These are phyloP conservation scores for Hoplodrina ambigua DNA, from an alignment of 2,888 invertebrate species.

Conservation along the genomic window DNA sequence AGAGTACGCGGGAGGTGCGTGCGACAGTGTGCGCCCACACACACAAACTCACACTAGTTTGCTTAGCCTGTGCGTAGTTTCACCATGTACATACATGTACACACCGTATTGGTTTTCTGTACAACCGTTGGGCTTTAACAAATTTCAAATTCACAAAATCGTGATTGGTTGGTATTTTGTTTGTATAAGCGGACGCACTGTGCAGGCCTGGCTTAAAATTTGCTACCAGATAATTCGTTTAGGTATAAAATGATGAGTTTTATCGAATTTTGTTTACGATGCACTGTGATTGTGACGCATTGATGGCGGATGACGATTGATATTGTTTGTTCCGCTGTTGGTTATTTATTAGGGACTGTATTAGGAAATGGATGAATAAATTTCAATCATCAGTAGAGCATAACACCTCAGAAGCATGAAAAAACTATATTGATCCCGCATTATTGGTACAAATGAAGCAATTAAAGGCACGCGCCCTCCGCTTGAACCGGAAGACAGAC, in stretches of 20 bases:
- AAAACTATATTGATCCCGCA: conserved; percentile 75
- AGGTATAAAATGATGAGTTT: conserved; percentile 85
- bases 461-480: conserved; percentile 86
- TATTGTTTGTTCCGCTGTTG: conserved; percentile 71
- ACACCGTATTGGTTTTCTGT: conserved; percentile 89
- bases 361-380: conserved; percentile 59
- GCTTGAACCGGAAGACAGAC: conserved; percentile 86
- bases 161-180: conserved; percentile 89
- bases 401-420: conserved; percentile 70
- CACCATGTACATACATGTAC: conserved; percentile 78
- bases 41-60: conserved; percentile 73
- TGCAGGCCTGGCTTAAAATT: conserved; percentile 79
- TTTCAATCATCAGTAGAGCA: conserved; percentile 73
- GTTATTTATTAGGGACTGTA: conserved; percentile 61
- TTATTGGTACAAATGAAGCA: conserved; percentile 88
- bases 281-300: conserved; percentile 75
- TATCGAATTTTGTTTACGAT: conserved; percentile 79
- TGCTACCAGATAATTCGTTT: conserved; percentile 85
- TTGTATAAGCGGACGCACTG: conserved; percentile 84
- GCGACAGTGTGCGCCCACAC: conserved; percentile 72
- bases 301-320: conserved; percentile 67
- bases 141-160: conserved; percentile 90
- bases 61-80: conserved; percentile 89
- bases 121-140: conserved; percentile 86
- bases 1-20: conserved; percentile 69